Evolutionary conservation across 1,140 invertebrate species (phyloP).

Genomic region (Ruditapes philippinarum): DNA sequence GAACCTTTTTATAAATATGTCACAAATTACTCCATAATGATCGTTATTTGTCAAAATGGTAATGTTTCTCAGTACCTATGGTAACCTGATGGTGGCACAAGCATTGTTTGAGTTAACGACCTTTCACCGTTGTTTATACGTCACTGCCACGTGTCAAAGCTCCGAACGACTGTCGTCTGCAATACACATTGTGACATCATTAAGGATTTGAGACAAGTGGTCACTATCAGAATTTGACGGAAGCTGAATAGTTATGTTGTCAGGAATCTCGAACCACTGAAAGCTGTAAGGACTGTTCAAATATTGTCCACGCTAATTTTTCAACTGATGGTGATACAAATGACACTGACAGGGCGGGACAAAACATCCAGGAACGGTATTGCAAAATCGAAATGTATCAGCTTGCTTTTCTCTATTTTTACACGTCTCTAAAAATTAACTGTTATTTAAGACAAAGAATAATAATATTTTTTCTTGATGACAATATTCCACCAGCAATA

Average conservation of each 20-base stretch:
- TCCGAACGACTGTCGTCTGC: background rate
- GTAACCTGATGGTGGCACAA: constrained; percentile 45
- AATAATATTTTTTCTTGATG: too few species aligned
- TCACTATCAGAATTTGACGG: constrained; percentile 20
- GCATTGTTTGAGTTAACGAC: constrained; percentile 5
- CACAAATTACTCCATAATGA: constrained; percentile 49
- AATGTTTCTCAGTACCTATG: constrained; percentile 20
- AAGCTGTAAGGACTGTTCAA: background rate
- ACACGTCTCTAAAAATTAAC: too few species aligned
- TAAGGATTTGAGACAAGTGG: constrained; percentile 40
- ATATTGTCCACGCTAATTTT: constrained; percentile 42
- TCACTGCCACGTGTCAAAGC: constrained; percentile 64
- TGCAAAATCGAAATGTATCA: too few species aligned
- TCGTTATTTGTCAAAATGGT: constrained; percentile 29
- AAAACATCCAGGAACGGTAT: too few species aligned
- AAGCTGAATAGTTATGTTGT: constrained; percentile 1
- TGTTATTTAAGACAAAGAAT: too few species aligned
- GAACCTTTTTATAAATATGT: constrained; percentile 21
- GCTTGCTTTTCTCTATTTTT: too few species aligned
- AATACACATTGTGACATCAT: constrained; percentile 40
- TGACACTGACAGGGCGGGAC: background rate
- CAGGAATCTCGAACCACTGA: background rate
- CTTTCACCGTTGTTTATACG: constrained; percentile 61
- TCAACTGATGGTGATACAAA: background rate
- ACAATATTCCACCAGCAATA: too few species aligned